Evolutionary conservation across 2,888 invertebrate species (phyloP).

Genomic region (Tinea semifulvella): DNA sequence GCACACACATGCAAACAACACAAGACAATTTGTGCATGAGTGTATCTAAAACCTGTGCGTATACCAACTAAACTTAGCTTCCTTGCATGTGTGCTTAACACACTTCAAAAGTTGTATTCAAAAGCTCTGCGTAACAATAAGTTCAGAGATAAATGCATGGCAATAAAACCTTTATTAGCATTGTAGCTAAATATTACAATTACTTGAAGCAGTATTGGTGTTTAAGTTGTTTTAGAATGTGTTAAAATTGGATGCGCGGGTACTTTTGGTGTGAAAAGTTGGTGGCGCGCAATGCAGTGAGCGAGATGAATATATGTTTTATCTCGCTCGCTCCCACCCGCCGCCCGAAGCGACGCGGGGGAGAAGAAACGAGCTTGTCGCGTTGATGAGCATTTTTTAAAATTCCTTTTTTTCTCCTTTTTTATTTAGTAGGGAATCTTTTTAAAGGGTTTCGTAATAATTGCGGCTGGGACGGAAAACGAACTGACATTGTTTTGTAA

Average conservation of each 20-base stretch:
- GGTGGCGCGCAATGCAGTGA: slow-evolving; percentile 54
- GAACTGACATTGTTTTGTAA: not conserved
- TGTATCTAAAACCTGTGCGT: slow-evolving; percentile 48
- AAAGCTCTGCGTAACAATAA: slow-evolving; percentile 20
- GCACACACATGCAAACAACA: not conserved
- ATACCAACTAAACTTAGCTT: slow-evolving; percentile 53
- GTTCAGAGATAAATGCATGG: not conserved
- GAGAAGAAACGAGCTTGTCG: slow-evolving; percentile 55
- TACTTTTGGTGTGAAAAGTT: slow-evolving; percentile 62
- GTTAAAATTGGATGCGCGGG: slow-evolving; percentile 33
- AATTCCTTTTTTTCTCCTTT: slow-evolving; percentile 55
- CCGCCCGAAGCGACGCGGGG: slow-evolving; percentile 26
- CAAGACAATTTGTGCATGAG: slow-evolving; percentile 35
- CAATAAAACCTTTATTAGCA: not conserved
- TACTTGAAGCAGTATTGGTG: not conserved
- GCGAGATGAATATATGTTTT: slow-evolving; percentile 30
- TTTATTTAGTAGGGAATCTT: slow-evolving; percentile 65
- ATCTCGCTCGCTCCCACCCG: slow-evolving; percentile 47
- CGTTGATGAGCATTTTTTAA: slow-evolving; percentile 67
- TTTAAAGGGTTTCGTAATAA: slow-evolving; percentile 67
- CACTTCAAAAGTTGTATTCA: slow-evolving; percentile 49
- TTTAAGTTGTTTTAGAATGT: slow-evolving; percentile 27
- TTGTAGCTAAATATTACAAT: not conserved
- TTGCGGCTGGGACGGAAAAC: slow-evolving; percentile 35
- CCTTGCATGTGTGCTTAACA: slow-evolving; percentile 36